phyloP scores from a whole-genome alignment of 1,140 invertebrate species.

The Ostrea edulis region DNA sequence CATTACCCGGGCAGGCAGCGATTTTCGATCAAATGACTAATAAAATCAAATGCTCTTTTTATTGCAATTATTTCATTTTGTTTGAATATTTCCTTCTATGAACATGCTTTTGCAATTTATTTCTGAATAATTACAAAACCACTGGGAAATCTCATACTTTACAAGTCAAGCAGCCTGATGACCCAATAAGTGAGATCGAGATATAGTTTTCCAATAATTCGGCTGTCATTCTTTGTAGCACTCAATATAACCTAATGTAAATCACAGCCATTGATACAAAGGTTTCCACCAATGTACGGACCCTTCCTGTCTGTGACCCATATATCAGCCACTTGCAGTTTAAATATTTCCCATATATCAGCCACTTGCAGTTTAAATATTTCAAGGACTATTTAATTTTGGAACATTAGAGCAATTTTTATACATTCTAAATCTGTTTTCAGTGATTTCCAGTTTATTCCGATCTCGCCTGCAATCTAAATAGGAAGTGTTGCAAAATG shows the following conservation, averaged over 20 bases:
- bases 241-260: no score
- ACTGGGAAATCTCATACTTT: background rate
- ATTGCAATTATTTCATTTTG: constrained; percentile 21
- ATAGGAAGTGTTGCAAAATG: background rate
- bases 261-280: no score
- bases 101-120: constrained; percentile 10
- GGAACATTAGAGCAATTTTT: no score
- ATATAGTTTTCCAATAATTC: constrained; percentile 8
- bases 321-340: no score
- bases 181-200: background rate
- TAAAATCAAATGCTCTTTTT: constrained; percentile 34
- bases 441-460: no score
- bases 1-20: background rate
- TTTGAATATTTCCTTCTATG: background rate
- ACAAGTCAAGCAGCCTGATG: background rate
- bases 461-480: background rate
- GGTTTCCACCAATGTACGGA: no score
- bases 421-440: no score
- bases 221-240: background rate
- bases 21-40: constrained; percentile 17
- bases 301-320: no score
- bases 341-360: no score
- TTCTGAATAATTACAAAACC: background rate
- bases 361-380: background rate
- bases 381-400: background rate